Conservation (phyloP, 2,113 vertebrate species). For the Phalacrocorax carbo region DNA sequence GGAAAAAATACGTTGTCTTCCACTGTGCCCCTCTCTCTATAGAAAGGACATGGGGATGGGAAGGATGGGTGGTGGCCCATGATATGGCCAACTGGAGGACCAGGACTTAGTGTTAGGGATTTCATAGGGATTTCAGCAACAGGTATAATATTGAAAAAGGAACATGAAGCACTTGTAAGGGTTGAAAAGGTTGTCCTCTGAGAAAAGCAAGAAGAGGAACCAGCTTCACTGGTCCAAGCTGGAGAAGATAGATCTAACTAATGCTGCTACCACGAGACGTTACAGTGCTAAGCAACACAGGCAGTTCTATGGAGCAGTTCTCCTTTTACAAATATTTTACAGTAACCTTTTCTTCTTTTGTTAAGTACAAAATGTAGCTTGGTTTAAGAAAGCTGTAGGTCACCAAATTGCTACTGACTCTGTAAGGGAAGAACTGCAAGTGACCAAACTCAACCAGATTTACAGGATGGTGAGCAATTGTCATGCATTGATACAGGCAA, state of each 20-base stretch:
- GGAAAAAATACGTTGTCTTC: not conserved
- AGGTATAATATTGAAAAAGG: not conserved
- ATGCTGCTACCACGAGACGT: not conserved
- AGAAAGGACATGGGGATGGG: not conserved
- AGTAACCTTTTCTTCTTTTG: not conserved
- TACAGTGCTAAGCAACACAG: not conserved
- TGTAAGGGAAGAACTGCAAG: not conserved
- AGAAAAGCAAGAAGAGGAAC: not conserved
- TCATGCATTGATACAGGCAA: not conserved
- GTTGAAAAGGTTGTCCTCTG: not conserved
- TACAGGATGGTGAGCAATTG: not conserved
- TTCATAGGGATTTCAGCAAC: not conserved
- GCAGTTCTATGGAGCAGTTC: not conserved
- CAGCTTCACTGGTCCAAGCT: not conserved
- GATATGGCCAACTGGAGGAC: not conserved
- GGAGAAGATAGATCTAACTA: not conserved
- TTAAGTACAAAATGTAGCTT: not conserved
- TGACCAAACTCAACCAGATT: not conserved
- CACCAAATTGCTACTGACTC: not conserved
- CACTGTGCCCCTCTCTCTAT: not conserved
- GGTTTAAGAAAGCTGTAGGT: not conserved
- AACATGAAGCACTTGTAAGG: not conserved
- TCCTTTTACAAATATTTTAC: not conserved
- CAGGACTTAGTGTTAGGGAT: not conserved
- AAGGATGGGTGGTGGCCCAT: fast-evolving